Evolutionary conservation across 1,140 invertebrate genomes (phyloP).

Genomic region (Patella vulgata): DNA sequence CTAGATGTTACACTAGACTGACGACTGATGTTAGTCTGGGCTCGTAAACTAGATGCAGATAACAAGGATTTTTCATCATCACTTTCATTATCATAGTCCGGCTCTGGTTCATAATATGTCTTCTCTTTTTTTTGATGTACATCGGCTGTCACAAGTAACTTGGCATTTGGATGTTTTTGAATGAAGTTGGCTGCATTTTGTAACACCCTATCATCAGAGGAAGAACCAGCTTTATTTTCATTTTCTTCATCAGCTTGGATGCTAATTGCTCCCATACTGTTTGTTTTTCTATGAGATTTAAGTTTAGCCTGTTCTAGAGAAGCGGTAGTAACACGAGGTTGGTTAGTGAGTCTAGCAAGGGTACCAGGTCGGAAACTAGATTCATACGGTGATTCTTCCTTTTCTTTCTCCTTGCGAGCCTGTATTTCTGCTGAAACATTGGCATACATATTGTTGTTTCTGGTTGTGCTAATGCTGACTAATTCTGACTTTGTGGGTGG

Average conservation of each 20-base stretch:
- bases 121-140: conserved; percentile 38
- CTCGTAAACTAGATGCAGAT: conserved; percentile 4
- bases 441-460: conserved; percentile 39
- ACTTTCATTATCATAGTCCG: conserved; percentile 57
- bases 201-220: conserved; percentile 57
- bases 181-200: conserved; percentile 57
- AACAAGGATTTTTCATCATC: conserved; percentile 38
- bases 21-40: conserved; percentile 17
- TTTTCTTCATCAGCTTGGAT: conserved; percentile 7
- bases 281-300: conserved; percentile 37
- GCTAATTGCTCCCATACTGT: conserved; percentile 32
- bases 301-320: conserved; percentile 37
- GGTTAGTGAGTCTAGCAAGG: conserved; percentile 47
- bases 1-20: conserved; percentile 14
- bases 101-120: conserved; percentile 50
- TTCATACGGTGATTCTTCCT: conserved; percentile 46
- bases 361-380: conserved; percentile 63
- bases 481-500: conserved; percentile 39
- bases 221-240: conserved; percentile 42
- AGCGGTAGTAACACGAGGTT: conserved; percentile 35
- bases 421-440: conserved; percentile 45
- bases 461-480: conserved; percentile 47
- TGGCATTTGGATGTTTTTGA: conserved; percentile 61
- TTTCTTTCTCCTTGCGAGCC: conserved; percentile 12
- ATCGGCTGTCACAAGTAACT: conserved; percentile 57